A percentile compares a stretch with the other conserved stretches of the same genome.
Evolutionary conservation across 1,140 invertebrate species (phyloP).

Genomic region (Macrobrachium nipponense): DNA sequence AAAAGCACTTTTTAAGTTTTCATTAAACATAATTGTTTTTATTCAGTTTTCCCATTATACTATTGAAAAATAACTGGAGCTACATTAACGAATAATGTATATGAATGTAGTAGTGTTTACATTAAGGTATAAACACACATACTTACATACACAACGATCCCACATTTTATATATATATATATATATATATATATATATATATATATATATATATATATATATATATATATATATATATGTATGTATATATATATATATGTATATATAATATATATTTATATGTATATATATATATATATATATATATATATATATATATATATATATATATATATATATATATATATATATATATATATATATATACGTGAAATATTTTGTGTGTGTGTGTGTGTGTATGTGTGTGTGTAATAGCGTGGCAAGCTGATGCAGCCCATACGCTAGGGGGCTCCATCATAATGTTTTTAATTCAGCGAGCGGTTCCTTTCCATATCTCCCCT

Average conservation of each 20-base stretch:
- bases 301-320: too few relatives aligned
- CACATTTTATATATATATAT: background rate
- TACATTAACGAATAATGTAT: background rate
- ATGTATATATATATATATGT: background rate
- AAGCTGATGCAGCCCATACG: background rate
- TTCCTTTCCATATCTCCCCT: conserved; percentile 3
- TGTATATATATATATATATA: background rate
- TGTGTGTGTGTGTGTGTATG: too few relatives aligned
- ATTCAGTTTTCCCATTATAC: background rate
- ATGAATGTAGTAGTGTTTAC: background rate
- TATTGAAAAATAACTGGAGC: background rate
- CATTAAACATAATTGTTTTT: too few relatives aligned
- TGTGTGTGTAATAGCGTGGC: too few relatives aligned
- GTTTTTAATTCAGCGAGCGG: background rate
- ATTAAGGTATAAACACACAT: background rate
- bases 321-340: too few relatives aligned
- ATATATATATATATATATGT: too few relatives aligned
- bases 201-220: too few relatives aligned
- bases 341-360: background rate
- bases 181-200: too few relatives aligned
- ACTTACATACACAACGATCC: background rate
- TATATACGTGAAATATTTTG: background rate
- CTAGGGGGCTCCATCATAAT: background rate
- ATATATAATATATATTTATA: conserved; percentile 18
- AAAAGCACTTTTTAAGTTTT: too few relatives aligned